Conservation (phyloP, 2,797 vertebrate genomes). For the Hipposideros larvatus region DNA sequence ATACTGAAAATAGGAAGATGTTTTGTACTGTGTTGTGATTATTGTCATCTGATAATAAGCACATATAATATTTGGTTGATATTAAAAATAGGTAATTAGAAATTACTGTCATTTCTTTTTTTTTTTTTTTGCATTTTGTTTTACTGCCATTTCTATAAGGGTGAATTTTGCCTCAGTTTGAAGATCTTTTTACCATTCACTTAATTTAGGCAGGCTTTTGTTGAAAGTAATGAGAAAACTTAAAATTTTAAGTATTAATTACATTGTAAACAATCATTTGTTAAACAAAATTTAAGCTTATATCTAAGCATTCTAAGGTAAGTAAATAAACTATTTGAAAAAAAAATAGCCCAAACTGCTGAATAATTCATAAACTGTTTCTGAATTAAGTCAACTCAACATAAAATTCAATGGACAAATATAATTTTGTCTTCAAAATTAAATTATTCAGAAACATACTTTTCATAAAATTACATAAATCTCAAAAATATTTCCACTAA, state of each 20-base stretch:
- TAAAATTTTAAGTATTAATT: neutral
- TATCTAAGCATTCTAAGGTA: neutral
- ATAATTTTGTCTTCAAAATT: neutral
- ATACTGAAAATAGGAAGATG: neutral
- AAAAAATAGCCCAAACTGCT: neutral
- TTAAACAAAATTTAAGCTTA: neutral
- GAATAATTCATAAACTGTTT: neutral
- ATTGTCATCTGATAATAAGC: neutral
- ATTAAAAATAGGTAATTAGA: neutral
- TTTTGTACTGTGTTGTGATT: neutral
- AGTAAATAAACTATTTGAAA: neutral
- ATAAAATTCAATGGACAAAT: neutral
- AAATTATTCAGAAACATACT: neutral
- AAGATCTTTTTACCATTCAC: neutral
- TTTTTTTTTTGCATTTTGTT: no score
- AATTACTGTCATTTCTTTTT: neutral
- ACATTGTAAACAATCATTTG: neutral
- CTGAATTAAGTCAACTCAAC: conserved; percentile 4
- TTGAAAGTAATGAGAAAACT: neutral
- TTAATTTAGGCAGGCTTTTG: neutral
- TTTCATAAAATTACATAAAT: neutral
- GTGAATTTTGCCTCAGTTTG: neutral
- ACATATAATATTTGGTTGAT: neutral
- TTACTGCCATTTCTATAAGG: conserved; percentile 12
- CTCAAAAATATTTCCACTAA: neutral